phyloP scores from a whole-genome alignment of 2,888 invertebrate genomes.

The Eurytoma adleriae region DNA sequence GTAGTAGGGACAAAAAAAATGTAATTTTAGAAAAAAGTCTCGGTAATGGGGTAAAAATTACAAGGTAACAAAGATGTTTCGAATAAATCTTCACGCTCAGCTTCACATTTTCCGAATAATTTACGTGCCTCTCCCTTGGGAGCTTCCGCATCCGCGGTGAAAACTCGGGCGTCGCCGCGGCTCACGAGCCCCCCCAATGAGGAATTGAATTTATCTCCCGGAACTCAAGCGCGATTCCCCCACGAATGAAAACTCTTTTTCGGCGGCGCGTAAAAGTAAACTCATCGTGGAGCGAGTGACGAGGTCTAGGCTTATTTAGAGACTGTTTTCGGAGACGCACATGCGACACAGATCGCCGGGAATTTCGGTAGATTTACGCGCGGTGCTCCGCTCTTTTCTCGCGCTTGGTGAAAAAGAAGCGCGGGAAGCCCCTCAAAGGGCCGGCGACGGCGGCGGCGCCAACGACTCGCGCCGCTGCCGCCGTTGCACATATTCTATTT shows the following conservation, averaged over 20 bases:
- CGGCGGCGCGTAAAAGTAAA: conserved; percentile 27
- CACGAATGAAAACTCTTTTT: conserved; percentile 48
- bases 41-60: conserved; percentile 20
- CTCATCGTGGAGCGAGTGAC: conserved; percentile 24
- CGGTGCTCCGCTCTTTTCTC: conserved; percentile 1
- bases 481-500: conserved; percentile 48
- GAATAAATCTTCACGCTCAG: conserved; percentile 19
- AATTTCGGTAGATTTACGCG: conserved; percentile 50
- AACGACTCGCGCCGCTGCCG: conserved; percentile 6
- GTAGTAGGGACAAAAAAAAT: neutral
- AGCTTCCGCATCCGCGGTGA: neutral
- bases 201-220: conserved; percentile 44
- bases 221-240: conserved; percentile 12
- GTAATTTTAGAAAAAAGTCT: conserved; percentile 3
- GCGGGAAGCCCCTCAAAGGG: conserved; percentile 39
- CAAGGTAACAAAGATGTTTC: neutral
- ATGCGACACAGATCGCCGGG: conserved; percentile 45
- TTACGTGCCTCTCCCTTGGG: neutral
- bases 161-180: neutral
- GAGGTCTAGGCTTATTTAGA: conserved; percentile 41
- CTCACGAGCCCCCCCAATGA: conserved; percentile 3
- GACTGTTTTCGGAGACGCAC: conserved; percentile 34
- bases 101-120: conserved; percentile 13
- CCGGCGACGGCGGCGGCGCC: neutral
- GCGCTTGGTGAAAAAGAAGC: neutral